phyloP scores from a whole-genome alignment of 2,797 vertebrate species.

The Triplophysa bombifrons region DNA sequence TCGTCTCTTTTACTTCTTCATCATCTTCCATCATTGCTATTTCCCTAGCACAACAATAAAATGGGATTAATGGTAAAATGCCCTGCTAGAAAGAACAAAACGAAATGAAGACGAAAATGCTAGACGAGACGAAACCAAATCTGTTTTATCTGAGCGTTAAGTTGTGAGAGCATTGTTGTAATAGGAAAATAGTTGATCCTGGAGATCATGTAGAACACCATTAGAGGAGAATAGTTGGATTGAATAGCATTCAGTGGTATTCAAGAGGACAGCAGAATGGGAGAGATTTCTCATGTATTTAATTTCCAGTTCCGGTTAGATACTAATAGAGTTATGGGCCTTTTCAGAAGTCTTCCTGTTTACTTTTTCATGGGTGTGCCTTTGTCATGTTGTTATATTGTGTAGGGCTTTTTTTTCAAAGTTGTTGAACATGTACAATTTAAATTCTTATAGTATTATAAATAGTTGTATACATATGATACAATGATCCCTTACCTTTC shows the following conservation, averaged over 20 bases:
- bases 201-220: conserved; percentile 39
- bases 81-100: neutral
- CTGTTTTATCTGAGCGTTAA: conserved; percentile 31
- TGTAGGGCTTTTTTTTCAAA: neutral
- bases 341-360: conserved; percentile 52
- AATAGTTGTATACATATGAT: no score
- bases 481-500: no score
- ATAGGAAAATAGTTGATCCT: conserved; percentile 43
- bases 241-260: conserved; percentile 56
- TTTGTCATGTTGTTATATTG: conserved; percentile 2
- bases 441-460: no score
- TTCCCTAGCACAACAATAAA: neutral
- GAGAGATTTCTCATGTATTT: conserved; percentile 50
- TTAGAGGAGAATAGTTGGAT: conserved; percentile 36
- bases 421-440: neutral
- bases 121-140: conserved; percentile 6
- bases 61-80: neutral
- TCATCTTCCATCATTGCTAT: neutral
- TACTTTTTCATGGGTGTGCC: conserved; percentile 48
- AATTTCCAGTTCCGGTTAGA: conserved; percentile 56
- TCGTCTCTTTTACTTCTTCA: conserved; percentile 9
- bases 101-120: neutral
- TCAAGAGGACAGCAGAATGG: conserved; percentile 47
- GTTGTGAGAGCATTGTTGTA: conserved; percentile 32
- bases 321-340: conserved; percentile 57